These are phyloP conservation scores for Drosophila sordidula DNA, from an alignment of 2,888 invertebrate genomes.

Conservation along the genomic window DNA sequence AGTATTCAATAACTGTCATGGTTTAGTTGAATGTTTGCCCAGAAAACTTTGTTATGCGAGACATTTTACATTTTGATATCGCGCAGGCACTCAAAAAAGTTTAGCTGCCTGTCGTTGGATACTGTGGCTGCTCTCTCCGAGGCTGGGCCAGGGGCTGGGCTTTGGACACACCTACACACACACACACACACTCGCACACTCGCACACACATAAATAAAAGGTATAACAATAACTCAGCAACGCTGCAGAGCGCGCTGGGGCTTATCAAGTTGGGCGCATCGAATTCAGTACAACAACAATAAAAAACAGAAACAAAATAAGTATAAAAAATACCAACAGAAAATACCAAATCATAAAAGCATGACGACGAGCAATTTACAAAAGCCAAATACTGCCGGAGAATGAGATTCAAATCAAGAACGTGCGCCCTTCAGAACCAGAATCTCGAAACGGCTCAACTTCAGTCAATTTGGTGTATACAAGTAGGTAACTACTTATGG, in stretches of 20 bases:
- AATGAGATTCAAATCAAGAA: slow-evolving; percentile 75
- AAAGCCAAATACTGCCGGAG: slow-evolving; percentile 58
- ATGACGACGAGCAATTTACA: slow-evolving; percentile 79
- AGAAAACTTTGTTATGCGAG: slow-evolving; percentile 57
- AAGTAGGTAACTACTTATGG: slow-evolving; percentile 49
- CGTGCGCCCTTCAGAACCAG: slow-evolving; percentile 55
- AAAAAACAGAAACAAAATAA: slow-evolving; percentile 29
- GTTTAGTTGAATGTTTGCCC: slow-evolving; percentile 9
- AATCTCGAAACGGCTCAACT: slow-evolving; percentile 30
- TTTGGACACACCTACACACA: slow-evolving; percentile 71
- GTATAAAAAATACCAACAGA: slow-evolving; percentile 43
- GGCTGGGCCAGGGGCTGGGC: slow-evolving; percentile 38
- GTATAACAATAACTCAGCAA: slow-evolving; percentile 71
- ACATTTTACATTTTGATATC: slow-evolving; percentile 60
- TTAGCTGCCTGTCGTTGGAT: slow-evolving; percentile 17
- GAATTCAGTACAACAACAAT: slow-evolving; percentile 58
- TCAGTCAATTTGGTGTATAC: slow-evolving; percentile 33
- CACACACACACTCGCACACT: slow-evolving; percentile 23
- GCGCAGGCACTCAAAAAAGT: slow-evolving; percentile 44
- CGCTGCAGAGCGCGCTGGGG: slow-evolving; percentile 55
- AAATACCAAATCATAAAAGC: slow-evolving; percentile 81
- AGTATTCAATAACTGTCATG: slow-evolving; percentile 37
- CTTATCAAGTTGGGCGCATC: slow-evolving; percentile 81
- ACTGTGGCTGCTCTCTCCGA: slow-evolving; percentile 8
- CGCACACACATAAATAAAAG: slow-evolving; percentile 26